Base-by-base conservation (phyloP, 2,797 vertebrate species). In the Nannoperca obscura region DNA sequence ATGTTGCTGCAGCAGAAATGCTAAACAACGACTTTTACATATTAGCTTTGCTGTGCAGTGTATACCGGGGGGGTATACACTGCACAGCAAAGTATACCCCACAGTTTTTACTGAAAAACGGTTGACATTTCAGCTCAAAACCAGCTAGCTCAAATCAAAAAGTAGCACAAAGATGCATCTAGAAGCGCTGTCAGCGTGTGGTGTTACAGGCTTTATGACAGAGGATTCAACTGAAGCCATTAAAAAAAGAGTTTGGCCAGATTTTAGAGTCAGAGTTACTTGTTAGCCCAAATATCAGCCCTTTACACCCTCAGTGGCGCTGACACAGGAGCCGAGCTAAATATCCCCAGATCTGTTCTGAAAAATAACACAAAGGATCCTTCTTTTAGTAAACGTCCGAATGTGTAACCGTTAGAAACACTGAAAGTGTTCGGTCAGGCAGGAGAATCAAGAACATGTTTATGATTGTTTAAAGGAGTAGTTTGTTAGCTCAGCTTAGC, bases 151-250 rank as follows among this genome's bases (percentile, higher is more conserved):
- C 11, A 1, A 68, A 79, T 78, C 60, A 77, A 75, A 73, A 62
- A 60, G 61, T 9, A 46, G 52, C 49, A 8, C 46, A 65, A 14
- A 79, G 52, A 78, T 64, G 70, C 36, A 38, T 79, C 50, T 71
- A 10, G 62, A 71, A 53, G 76, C 53, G 27, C 53, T 19, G 73
- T 73, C 40, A 11, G 67, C 3, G 5, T 2, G 0, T 36, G 65
- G 67, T 50, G 64, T 87, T 78, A 77, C 74, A 52, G 72, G 80
- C 69, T 89, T 80, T 53, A 64, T 85, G 75, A 67, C 67, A 5
- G 81, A 54, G 82, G 86, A 80, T 91, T 90, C 79, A 74, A 64
- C 50, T 2, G 44, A 46, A 85, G 76, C 63, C 67, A 42, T 74
- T 83, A 74, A 32, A 47, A 54, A 54, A 73, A 49, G 79, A 63